These are phyloP conservation scores for Pseudobourletiella spinata DNA, from an alignment of 1,140 invertebrate genomes.

Conservation along the genomic window DNA sequence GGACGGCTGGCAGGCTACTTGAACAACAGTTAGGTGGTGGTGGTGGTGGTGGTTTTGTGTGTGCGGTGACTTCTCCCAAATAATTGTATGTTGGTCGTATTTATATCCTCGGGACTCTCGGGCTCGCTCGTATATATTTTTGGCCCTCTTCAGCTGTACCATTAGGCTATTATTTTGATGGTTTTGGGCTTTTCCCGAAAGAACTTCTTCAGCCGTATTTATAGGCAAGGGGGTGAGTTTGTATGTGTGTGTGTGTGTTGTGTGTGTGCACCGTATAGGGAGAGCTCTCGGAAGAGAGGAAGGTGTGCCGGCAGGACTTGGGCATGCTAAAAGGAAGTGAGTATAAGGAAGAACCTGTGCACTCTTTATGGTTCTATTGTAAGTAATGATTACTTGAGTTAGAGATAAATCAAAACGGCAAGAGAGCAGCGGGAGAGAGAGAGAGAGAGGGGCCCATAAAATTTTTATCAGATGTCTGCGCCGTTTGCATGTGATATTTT, in stretches of 20 bases:
- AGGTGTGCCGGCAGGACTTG: background rate
- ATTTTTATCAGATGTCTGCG: slow-evolving; percentile 27
- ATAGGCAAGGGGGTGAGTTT: too few relatives aligned
- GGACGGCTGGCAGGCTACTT: too few relatives aligned
- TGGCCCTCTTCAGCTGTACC: too few relatives aligned
- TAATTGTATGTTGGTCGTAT: background rate
- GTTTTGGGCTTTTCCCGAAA: too few relatives aligned
- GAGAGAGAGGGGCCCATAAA: slow-evolving; percentile 18
- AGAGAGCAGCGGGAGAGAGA: slow-evolving; percentile 1
- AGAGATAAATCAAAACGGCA: slow-evolving; percentile 31
- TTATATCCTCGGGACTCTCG: too few relatives aligned
- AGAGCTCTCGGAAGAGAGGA: too few relatives aligned
- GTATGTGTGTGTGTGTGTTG: too few relatives aligned
- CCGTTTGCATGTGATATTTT: slow-evolving; percentile 29
- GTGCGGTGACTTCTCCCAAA: background rate
- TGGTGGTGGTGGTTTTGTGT: too few relatives aligned
- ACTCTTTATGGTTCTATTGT: background rate
- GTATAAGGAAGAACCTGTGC: background rate
- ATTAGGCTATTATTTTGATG: too few relatives aligned
- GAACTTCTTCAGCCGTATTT: too few relatives aligned
- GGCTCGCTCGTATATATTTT: too few relatives aligned
- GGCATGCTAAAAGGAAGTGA: background rate
- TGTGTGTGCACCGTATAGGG: background rate
- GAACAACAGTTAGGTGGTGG: background rate
- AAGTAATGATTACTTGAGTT: slow-evolving; percentile 27